Conservation (phyloP, 2,113 vertebrate species). For the Syngnathus typhle region DNA sequence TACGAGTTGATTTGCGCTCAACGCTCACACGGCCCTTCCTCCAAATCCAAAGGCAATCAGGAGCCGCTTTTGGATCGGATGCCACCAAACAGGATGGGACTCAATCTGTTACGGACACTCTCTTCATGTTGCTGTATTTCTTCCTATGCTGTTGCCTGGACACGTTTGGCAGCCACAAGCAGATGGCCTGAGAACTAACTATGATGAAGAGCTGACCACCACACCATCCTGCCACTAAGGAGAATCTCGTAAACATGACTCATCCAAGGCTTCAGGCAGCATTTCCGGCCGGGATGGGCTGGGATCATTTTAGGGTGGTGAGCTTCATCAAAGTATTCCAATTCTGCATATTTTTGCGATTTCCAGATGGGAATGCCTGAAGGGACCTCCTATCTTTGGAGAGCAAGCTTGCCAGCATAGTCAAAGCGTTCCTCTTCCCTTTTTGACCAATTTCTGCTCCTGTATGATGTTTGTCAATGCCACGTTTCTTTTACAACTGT, state of each 20-base stretch:
- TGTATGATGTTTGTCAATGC: not conserved
- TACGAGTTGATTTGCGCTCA: slow-evolving; percentile 20
- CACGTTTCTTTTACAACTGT: not conserved
- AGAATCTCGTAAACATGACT: not conserved
- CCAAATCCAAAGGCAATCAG: slow-evolving; percentile 32
- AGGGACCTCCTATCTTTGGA: not conserved
- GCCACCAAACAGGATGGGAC: slow-evolving; percentile 22
- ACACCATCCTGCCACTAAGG: not conserved
- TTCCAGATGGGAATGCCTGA: not conserved
- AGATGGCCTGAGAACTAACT: too few species aligned
- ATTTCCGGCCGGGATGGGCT: not conserved
- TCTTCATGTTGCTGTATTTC: not conserved
- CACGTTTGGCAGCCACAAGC: not conserved
- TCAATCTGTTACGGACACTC: not conserved
- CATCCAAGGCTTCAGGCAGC: not conserved
- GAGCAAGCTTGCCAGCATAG: not conserved
- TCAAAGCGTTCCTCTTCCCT: not conserved
- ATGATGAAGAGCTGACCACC: not conserved
- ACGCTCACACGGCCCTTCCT: not conserved
- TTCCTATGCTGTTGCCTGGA: too few species aligned
- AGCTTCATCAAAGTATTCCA: not conserved
- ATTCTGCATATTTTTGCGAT: not conserved
- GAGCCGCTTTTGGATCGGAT: slow-evolving; percentile 21
- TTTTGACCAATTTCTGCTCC: not conserved
- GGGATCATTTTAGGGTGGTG: not conserved